Evolutionary conservation across 1,140 invertebrate species (phyloP).

Genomic region (Ceratitis capitata): DNA sequence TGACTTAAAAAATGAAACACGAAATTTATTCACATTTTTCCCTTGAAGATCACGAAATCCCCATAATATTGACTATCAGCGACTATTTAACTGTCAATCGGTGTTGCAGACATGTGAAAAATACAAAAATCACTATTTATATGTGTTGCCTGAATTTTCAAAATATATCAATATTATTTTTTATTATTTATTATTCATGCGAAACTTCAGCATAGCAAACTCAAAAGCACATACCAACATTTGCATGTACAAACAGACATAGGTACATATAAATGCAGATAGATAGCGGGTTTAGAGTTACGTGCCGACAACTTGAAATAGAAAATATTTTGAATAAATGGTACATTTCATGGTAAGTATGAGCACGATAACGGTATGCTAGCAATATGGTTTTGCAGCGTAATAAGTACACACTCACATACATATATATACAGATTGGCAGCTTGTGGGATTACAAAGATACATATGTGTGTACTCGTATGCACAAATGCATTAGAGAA

Average conservation of each 20-base stretch:
- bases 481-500: background rate
- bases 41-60: background rate
- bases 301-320: background rate
- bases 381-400: background rate
- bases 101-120: background rate
- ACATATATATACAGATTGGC: too few species aligned
- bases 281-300: background rate
- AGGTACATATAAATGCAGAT: background rate
- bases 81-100: conserved; percentile 15
- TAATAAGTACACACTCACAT: background rate
- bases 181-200: background rate
- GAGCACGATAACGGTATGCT: background rate
- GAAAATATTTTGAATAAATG: conserved; percentile 2
- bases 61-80: conserved; percentile 21
- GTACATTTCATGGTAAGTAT: background rate
- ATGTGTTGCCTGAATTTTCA: background rate
- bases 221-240: background rate
- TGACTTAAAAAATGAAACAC: too few species aligned
- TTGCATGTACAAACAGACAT: background rate
- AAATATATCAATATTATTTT: background rate
- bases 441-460: background rate
- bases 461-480: too few species aligned
- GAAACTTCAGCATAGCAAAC: background rate
- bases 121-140: too few species aligned
- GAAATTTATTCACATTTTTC: too few species aligned